phyloP scores from a whole-genome alignment of 1,140 invertebrate genomes.

The Forficula auricularia region DNA sequence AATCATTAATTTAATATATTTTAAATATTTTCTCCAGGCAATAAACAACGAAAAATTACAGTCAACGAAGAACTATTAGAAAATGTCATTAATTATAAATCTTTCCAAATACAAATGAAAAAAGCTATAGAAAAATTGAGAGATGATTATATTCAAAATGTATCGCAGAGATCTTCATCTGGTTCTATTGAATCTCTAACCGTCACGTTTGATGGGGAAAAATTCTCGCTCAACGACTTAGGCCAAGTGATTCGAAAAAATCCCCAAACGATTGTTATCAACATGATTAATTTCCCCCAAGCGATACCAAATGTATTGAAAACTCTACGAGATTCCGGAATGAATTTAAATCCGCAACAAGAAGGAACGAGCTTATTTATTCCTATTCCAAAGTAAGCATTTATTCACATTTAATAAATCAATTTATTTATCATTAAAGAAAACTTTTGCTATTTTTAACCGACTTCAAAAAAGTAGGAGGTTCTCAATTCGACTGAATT shows the following conservation, averaged over 20 bases:
- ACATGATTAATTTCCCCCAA: conserved; percentile 68
- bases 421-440: not conserved
- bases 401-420: conserved; percentile 6
- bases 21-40: no score
- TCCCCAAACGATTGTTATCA: conserved; percentile 68
- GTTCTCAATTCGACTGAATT: no score
- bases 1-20: no score
- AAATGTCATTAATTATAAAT: conserved; percentile 49
- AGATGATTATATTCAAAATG: conserved; percentile 57
- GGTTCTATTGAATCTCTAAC: conserved; percentile 58
- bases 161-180: conserved; percentile 49
- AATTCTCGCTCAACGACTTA: conserved; percentile 70
- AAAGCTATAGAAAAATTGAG: conserved; percentile 49
- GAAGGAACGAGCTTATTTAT: conserved; percentile 79
- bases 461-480: no score
- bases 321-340: conserved; percentile 56
- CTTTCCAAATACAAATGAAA: conserved; percentile 45
- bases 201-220: conserved; percentile 60
- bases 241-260: conserved; percentile 76
- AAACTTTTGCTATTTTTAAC: no score
- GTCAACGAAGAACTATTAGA: conserved; percentile 40
- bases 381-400: conserved; percentile 66
- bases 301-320: conserved; percentile 58
- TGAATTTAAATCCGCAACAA: conserved; percentile 88
- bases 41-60: no score